Evolutionary conservation across 1,140 invertebrate species (phyloP).

Genomic region (Phymorhynchus buccinoides): DNA sequence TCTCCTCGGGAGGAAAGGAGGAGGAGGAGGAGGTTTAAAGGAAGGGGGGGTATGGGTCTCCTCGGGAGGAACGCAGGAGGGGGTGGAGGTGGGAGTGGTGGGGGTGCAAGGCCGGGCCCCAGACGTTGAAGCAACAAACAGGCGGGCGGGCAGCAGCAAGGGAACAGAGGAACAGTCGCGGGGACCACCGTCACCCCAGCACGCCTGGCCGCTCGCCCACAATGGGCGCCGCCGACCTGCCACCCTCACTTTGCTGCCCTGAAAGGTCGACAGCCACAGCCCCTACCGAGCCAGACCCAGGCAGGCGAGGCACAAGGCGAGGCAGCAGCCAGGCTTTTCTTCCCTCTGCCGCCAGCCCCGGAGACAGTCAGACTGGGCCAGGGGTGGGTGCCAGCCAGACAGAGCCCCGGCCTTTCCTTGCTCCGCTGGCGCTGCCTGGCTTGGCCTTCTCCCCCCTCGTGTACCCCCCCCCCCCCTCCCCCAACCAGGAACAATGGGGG

Average conservation of each 20-base stretch:
- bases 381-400: background rate
- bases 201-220: conserved; percentile 17
- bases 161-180: background rate
- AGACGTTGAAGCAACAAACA: background rate
- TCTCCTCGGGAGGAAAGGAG: background rate
- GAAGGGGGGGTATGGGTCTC: no score
- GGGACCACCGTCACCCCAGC: conserved; percentile 3
- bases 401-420: conserved; percentile 1
- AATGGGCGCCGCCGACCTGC: conserved; percentile 20
- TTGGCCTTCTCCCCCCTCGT: background rate
- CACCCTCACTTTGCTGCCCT: conserved; percentile 23
- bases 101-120: background rate
- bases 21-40: background rate
- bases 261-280: conserved; percentile 36
- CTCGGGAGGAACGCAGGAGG: background rate
- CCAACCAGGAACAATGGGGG: conserved; percentile 29
- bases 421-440: background rate
- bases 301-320: no score
- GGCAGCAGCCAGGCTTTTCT: conserved; percentile 38
- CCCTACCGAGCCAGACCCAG: background rate
- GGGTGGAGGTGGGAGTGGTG: background rate
- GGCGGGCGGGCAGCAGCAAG: background rate
- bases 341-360: conserved; percentile 6
- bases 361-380: conserved; percentile 39
- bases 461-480: background rate